Base-by-base conservation (phyloP, 2,113 vertebrate species). In the Sapayoa aenigma region DNA sequence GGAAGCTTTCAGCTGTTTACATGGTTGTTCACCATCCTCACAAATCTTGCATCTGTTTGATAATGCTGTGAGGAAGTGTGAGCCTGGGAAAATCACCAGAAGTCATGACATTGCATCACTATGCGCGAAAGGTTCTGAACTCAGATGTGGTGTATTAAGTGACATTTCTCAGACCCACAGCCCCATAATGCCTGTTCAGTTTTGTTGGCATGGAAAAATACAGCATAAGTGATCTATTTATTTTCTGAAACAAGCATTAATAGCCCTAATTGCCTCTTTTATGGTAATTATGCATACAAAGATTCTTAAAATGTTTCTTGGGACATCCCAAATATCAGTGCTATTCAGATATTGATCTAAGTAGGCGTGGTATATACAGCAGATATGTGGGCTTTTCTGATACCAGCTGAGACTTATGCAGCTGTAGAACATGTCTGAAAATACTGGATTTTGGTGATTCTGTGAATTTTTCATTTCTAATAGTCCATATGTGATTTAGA, bases 151-250 rank as follows among this genome's bases (percentile, higher is more conserved):
- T 33, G 60, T 22, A 17, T 1, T 0, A 28, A 44, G 37, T 1
- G 16, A 37, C 17, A 4, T 42, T 71, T 58, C 42, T 41, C 41
- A 50, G 31, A 55, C 14, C 17, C 11, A 1, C 0, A 0, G 31
- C 56, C n/a, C 66, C 14, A 2, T 9, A 15, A 11, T 82, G 25
- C 25, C 13, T 9, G 10, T 86, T 46, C 30, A 50, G 0, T 79
- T 58, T 37, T 42, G 22, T 19, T 77, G 65, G 47, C 3, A 0
- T 67, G 31, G 46, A 19, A 77, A 71, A 91, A 53, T 35, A 14
- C 25, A 84, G 41, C 13, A 5, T 62, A n/a, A 46, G 23, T 6
- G 7, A 35, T 21, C 11, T 53, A 1, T 23, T 81, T 52, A 15
- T 87, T 56, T 89, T 67, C 59, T 59, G 46, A 67, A 82, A 27